Evolutionary conservation across 2,797 vertebrate species (phyloP).

Genomic region (Eospalax fontanierii): DNA sequence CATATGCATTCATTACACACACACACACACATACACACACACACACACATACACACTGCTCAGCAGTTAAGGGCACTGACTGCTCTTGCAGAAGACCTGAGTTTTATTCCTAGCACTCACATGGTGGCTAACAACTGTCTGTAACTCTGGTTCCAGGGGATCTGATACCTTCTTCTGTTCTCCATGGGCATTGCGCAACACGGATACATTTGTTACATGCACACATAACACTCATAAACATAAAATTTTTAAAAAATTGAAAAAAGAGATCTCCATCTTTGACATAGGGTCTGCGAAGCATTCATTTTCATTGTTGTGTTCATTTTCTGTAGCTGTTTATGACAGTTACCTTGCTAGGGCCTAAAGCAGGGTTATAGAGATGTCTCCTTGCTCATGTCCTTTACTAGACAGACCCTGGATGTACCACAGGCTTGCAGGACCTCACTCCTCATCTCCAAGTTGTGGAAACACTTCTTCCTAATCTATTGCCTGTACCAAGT

Average conservation of each 20-base stretch:
- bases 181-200: no score
- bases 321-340: neutral
- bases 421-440: neutral
- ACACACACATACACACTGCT: no score
- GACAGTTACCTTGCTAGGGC: no score
- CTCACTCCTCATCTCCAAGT: neutral
- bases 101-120: no score
- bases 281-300: fast-evolving
- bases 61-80: no score
- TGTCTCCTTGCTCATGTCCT: neutral
- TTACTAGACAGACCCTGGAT: neutral
- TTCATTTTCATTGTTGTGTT: neutral
- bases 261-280: neutral
- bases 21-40: neutral
- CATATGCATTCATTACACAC: neutral
- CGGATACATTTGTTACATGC: no score
- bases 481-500: fast-evolving
- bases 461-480: neutral
- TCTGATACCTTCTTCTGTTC: no score
- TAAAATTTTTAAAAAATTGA: no score
- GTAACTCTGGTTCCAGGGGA: no score
- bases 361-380: neutral
- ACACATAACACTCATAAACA: no score
- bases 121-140: no score
- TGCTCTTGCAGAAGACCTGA: no score